Conservation (phyloP, 1,140 invertebrate genomes). For the Sycophila sp. region DNA sequence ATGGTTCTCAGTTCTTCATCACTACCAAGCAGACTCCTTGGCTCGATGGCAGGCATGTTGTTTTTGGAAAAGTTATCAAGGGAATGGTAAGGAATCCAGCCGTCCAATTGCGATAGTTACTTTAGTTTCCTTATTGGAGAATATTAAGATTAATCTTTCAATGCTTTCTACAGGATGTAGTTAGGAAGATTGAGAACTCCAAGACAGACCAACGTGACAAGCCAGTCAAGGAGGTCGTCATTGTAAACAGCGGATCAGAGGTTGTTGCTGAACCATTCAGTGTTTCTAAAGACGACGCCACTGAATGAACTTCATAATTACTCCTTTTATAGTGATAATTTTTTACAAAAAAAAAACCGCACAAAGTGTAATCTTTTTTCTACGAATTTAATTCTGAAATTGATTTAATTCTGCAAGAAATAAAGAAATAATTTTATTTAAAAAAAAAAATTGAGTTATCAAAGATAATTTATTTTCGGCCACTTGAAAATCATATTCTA, state of each 20-base stretch:
- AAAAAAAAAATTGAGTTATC: constrained; percentile 13
- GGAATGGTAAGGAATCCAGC: constrained; percentile 84
- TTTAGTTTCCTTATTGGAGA: neutral
- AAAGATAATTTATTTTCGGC: no score
- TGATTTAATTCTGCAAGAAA: neutral
- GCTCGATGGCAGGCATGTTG: constrained; percentile 96
- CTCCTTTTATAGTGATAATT: constrained; percentile 30
- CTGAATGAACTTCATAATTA: constrained; percentile 64
- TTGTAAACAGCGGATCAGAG: constrained; percentile 78
- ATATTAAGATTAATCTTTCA: constrained; percentile 28
- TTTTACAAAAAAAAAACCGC: constrained; percentile 24
- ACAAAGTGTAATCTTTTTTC: constrained; percentile 20
- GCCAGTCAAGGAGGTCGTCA: constrained; percentile 83
- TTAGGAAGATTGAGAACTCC: constrained; percentile 85
- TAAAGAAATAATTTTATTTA: constrained; percentile 37
- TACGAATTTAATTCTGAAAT: constrained; percentile 4
- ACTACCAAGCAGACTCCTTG: constrained; percentile 91
- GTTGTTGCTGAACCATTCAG: constrained; percentile 79
- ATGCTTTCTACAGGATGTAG: constrained; percentile 75
- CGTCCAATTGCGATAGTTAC: no score
- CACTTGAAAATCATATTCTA: no score
- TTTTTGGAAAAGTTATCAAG: constrained; percentile 93
- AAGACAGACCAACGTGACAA: constrained; percentile 80
- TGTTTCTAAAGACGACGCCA: constrained; percentile 84
- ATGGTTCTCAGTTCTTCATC: constrained; percentile 99